phyloP scores from a whole-genome alignment of 1,140 invertebrate genomes.

The Apis florea region DNA sequence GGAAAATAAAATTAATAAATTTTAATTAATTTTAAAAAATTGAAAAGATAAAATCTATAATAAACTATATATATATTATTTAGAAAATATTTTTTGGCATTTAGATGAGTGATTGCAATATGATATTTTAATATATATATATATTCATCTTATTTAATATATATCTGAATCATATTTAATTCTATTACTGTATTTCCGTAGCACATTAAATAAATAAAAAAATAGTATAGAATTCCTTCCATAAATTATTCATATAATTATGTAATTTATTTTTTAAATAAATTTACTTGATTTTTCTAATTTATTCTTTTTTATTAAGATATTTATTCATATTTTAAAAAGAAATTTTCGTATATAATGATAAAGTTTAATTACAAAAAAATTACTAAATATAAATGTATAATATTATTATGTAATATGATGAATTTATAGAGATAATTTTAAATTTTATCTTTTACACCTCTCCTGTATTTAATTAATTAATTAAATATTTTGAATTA shows the following conservation, averaged over 20 bases:
- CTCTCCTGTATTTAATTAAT: neutral
- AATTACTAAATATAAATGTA: too few species aligned
- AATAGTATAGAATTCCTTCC: neutral
- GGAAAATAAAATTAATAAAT: neutral
- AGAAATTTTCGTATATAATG: neutral
- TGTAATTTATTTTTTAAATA: neutral
- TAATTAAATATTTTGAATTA: constrained; percentile 1
- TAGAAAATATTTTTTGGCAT: neutral
- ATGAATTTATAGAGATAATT: neutral
- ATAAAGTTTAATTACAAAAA: too few species aligned
- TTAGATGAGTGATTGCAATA: neutral
- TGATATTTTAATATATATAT: neutral
- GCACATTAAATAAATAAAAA: neutral
- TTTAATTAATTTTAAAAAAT: neutral
- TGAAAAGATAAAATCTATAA: too few species aligned
- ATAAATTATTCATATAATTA: constrained; percentile 11
- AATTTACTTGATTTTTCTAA: neutral
- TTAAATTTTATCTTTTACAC: neutral
- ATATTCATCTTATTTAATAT: neutral
- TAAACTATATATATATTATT: neutral
- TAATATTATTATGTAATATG: too few species aligned
- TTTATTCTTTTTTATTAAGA: neutral
- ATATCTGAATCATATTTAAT: neutral
- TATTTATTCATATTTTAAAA: neutral
- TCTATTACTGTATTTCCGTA: constrained; percentile 5